Percentiles rank a stretch among this genome's conserved stretches.
These are phyloP conservation scores for Polydrusus pterygomalis DNA, from an alignment of 2,888 invertebrate species.

Conservation along the genomic window DNA sequence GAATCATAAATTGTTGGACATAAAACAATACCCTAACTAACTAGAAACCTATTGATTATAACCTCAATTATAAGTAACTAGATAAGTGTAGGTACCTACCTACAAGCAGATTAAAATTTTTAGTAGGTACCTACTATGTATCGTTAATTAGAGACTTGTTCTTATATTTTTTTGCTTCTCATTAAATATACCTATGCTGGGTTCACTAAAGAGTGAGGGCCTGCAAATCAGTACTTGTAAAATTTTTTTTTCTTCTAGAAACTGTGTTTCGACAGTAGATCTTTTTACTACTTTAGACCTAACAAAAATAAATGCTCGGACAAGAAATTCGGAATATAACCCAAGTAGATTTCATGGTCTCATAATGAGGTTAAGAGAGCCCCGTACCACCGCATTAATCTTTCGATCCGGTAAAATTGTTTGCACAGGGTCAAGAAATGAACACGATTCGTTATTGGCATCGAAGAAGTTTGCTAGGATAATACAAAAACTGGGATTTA, in stretches of 20 bases:
- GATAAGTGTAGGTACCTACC: too few relatives aligned
- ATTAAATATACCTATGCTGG: too few relatives aligned
- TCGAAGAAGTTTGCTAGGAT: slow-evolving; percentile 89
- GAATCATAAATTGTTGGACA: too few relatives aligned
- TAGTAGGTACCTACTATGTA: too few relatives aligned
- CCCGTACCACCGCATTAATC: slow-evolving; percentile 83
- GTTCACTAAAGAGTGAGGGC: too few relatives aligned
- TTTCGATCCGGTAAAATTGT: slow-evolving; percentile 90
- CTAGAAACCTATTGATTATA: too few relatives aligned
- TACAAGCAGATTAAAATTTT: too few relatives aligned
- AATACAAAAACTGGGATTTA: slow-evolving; percentile 86
- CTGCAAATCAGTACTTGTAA: too few relatives aligned
- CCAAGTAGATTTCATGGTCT: slow-evolving; percentile 89
- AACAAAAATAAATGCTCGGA: slow-evolving; percentile 84
- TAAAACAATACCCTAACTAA: too few relatives aligned
- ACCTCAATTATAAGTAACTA: too few relatives aligned
- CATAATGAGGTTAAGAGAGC: slow-evolving; percentile 88
- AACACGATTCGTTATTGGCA: slow-evolving; percentile 84
- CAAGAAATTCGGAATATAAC: slow-evolving; percentile 89
- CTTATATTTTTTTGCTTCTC: too few relatives aligned
- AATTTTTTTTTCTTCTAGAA: slow-evolving; percentile 66
- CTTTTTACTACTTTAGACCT: slow-evolving; percentile 83
- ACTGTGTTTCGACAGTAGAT: slow-evolving; percentile 88
- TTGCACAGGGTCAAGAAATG: slow-evolving; percentile 87
- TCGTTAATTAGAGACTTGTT: too few relatives aligned